Evolutionary conservation across 2,888 invertebrate species (phyloP).

Genomic region (Sclerodermus sp.): DNA sequence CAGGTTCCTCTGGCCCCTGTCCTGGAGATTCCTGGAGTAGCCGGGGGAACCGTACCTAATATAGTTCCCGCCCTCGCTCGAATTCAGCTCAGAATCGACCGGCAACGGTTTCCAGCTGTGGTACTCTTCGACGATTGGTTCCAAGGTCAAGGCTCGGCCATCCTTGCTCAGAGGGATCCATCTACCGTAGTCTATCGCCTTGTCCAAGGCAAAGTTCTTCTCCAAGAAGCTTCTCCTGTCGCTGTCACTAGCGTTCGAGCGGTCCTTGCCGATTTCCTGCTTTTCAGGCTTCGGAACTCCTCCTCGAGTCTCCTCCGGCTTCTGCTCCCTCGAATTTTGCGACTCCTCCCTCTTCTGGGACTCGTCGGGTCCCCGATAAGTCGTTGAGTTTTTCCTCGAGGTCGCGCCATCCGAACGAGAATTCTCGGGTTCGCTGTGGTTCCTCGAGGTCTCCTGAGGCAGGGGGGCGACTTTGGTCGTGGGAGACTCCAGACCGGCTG

Average conservation of each 20-base stretch:
- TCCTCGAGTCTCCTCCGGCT: conserved; percentile 32
- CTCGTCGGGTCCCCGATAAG: too few species aligned
- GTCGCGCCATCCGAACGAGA: not conserved
- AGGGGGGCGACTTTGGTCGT: not conserved
- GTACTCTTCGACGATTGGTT: conserved; percentile 32
- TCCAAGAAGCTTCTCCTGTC: not conserved
- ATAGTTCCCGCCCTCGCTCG: conserved; percentile 27
- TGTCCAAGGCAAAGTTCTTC: not conserved
- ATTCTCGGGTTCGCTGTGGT: not conserved
- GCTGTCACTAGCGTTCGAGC: not conserved
- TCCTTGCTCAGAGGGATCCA: conserved; percentile 45
- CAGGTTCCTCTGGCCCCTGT: conserved; percentile 27
- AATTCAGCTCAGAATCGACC: conserved; percentile 60
- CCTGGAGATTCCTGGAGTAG: conserved; percentile 29
- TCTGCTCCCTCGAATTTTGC: conserved; percentile 27
- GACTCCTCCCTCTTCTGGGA: conserved; percentile 21
- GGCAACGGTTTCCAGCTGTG: conserved; percentile 61
- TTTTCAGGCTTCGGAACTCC: conserved; percentile 19
- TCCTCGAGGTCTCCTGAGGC: not conserved
- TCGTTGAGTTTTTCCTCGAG: too few species aligned
- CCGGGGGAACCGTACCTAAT: too few species aligned
- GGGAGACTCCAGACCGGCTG: conserved; percentile 5
- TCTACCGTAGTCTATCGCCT: conserved; percentile 37
- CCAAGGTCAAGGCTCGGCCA: conserved; percentile 26
- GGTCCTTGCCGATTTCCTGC: conserved; percentile 12